These are phyloP conservation scores for Drosophila mojavensis DNA, from an alignment of 1,140 invertebrate genomes.

Conservation along the genomic window DNA sequence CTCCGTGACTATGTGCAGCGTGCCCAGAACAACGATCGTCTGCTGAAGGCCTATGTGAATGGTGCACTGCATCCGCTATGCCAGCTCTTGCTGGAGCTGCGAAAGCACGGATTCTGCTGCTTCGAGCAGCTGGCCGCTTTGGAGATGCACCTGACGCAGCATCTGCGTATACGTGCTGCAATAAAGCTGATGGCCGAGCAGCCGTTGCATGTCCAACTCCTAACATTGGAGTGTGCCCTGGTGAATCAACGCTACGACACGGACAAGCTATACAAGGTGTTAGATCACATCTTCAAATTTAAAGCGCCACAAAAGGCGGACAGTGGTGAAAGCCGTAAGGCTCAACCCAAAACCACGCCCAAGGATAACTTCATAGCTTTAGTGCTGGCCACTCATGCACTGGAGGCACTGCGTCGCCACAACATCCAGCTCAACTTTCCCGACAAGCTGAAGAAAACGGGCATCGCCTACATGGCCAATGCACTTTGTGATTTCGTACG, in stretches of 20 bases:
- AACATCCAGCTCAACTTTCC: constrained; percentile 56
- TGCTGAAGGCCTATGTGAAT: constrained; percentile 35
- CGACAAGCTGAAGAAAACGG: neutral
- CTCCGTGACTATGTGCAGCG: constrained; percentile 58
- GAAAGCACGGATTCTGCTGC: constrained; percentile 29
- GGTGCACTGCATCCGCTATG: constrained; percentile 43
- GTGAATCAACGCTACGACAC: constrained; percentile 34
- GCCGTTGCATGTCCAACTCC: constrained; percentile 42
- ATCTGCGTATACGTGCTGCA: neutral
- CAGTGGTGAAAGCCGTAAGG: too few relatives aligned
- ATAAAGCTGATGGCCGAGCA: neutral
- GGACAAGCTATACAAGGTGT: accelerated
- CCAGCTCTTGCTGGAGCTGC: constrained; percentile 50
- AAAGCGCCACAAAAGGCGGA: neutral
- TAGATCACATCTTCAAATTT: neutral
- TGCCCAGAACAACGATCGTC: constrained; percentile 20
- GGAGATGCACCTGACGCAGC: constrained; percentile 40
- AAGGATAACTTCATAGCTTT: neutral
- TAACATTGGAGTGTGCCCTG: constrained; percentile 42
- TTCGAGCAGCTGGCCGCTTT: constrained; percentile 60
- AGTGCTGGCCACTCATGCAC: constrained; percentile 24
- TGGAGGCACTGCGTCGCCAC: constrained; percentile 64
- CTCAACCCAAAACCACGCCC: too few relatives aligned
- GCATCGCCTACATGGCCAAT: constrained; percentile 23
- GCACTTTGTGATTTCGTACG: constrained; percentile 27